Evolutionary conservation across 2,113 vertebrate species (phyloP).

Genomic region (Entomyzon cyanotis): DNA sequence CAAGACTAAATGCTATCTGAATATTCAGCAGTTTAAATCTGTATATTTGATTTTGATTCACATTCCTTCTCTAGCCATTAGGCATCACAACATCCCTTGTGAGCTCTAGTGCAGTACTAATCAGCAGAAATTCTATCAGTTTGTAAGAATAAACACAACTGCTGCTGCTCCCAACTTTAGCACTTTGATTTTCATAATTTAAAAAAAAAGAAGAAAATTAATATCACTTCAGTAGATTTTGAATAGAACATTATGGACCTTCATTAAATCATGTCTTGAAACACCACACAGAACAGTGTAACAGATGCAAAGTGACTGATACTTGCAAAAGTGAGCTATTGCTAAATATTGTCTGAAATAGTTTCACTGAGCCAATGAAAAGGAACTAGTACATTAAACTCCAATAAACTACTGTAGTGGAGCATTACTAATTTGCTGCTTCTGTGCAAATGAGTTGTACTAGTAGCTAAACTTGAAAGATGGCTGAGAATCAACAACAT

Average conservation of each 20-base stretch:
- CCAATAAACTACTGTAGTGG: constrained; percentile 38
- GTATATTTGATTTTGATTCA: background rate
- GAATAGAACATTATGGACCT: background rate
- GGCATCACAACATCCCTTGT: background rate
- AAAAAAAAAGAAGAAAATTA: background rate
- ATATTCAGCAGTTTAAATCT: background rate
- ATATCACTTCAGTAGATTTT: constrained; percentile 28
- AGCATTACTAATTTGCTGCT: constrained; percentile 57
- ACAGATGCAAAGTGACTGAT: constrained; percentile 24
- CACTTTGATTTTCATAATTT: background rate
- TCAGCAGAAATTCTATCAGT: background rate
- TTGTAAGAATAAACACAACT: background rate
- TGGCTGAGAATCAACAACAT: constrained; percentile 42
- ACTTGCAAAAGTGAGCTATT: constrained; percentile 25
- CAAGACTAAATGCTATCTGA: background rate
- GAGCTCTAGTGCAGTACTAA: background rate
- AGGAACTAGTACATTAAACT: constrained; percentile 49
- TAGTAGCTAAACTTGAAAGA: constrained; percentile 41
- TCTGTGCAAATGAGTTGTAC: constrained; percentile 36
- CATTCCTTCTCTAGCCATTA: background rate
- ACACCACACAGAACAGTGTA: background rate
- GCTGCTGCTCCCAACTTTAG: background rate
- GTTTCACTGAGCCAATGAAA: background rate
- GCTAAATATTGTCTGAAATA: constrained; percentile 18
- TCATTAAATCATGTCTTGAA: constrained; percentile 16